These are phyloP conservation scores for Catocala nupta DNA, from an alignment of 2,888 invertebrate species.

Conservation along the genomic window DNA sequence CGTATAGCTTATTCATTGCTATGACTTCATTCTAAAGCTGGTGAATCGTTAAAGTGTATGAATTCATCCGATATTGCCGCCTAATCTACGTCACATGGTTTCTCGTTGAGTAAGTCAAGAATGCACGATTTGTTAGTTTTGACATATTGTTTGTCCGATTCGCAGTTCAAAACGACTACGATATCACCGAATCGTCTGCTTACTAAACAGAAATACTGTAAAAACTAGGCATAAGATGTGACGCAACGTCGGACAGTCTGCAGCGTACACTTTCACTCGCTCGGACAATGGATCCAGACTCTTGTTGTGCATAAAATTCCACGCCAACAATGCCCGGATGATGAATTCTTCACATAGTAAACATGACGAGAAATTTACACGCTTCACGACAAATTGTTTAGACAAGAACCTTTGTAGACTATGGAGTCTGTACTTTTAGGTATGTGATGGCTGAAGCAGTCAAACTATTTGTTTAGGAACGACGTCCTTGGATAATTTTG, in stretches of 20 bases:
- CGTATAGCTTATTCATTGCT: neutral
- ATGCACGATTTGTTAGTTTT: too few relatives aligned
- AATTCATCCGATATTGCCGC: too few relatives aligned
- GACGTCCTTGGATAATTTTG: conserved; percentile 10
- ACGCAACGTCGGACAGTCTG: conserved; percentile 39
- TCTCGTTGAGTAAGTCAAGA: too few relatives aligned
- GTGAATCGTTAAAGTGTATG: too few relatives aligned
- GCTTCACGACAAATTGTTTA: conserved; percentile 36
- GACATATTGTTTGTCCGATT: neutral
- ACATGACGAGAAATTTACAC: conserved; percentile 31
- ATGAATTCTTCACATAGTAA: conserved; percentile 38
- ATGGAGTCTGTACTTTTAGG: conserved; percentile 2
- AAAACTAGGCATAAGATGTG: conserved; percentile 41
- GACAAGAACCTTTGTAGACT: conserved; percentile 29
- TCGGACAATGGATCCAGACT: conserved; percentile 48
- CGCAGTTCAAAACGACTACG: too few relatives aligned
- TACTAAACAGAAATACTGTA: conserved; percentile 24
- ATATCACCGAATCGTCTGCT: conserved; percentile 1
- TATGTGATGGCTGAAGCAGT: conserved; percentile 7
- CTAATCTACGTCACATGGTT: too few relatives aligned
- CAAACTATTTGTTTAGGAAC: conserved; percentile 11
- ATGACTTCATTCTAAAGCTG: neutral
- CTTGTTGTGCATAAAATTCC: conserved; percentile 50
- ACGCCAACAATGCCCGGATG: conserved; percentile 51
- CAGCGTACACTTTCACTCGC: conserved; percentile 41